These are phyloP conservation scores for Carlito syrichta DNA, from an alignment of 2,113 vertebrate species.

Conservation along the genomic window DNA sequence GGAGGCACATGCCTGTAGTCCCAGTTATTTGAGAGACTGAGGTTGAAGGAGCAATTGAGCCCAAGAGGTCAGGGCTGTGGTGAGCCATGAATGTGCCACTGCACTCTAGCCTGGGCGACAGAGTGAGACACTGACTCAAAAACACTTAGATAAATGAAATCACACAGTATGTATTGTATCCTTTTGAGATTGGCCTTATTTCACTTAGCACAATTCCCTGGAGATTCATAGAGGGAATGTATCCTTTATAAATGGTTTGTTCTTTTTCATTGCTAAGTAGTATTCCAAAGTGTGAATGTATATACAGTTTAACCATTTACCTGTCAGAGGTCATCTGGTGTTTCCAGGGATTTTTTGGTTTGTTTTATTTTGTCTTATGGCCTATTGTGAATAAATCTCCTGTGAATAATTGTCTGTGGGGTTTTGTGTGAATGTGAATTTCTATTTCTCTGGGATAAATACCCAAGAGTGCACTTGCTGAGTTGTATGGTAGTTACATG, in stretches of 20 bases:
- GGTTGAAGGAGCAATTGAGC: too few species aligned
- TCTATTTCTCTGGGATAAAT: conserved; percentile 32
- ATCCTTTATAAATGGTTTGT: neutral
- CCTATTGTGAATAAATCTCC: conserved; percentile 1
- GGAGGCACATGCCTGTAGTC: too few species aligned
- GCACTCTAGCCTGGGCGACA: too few species aligned
- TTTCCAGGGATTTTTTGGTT: neutral
- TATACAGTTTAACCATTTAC: neutral
- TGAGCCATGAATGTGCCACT: too few species aligned
- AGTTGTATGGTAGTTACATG: neutral
- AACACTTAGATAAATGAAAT: conserved; percentile 26
- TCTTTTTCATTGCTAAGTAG: conserved; percentile 13
- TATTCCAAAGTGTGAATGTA: neutral
- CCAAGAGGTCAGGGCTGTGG: too few species aligned
- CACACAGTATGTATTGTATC: neutral
- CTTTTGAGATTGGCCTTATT: neutral
- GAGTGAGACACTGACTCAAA: too few species aligned
- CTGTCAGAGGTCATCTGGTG: neutral
- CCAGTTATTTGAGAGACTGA: too few species aligned
- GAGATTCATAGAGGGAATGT: neutral
- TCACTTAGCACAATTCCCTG: neutral
- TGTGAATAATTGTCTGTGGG: neutral
- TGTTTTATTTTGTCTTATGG: neutral
- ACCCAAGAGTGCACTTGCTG: neutral
- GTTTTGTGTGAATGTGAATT: conserved; percentile 16